Base-by-base conservation (phyloP, 2,888 invertebrate species). In the Caenorhabditis sulstoni region DNA sequence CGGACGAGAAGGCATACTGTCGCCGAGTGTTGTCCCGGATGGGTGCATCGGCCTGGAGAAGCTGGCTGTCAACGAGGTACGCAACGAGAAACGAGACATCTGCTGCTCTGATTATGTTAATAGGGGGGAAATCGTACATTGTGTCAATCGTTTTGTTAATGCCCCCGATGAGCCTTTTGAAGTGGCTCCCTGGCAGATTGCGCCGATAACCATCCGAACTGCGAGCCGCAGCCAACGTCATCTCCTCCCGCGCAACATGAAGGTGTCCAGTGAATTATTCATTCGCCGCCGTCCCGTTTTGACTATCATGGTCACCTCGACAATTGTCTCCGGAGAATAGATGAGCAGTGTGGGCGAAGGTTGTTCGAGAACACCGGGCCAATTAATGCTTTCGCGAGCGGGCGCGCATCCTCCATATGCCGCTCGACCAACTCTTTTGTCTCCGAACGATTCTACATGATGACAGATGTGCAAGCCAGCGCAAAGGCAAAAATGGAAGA, bases 21-120 rank as follows among this genome's bases (percentile, higher is more conserved):
- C 49, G 91, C 91, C 70, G 90, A 91, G 79, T 92, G 92, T 83
- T 92, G 92, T 87, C 90, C 91, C 35, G 92, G 92, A 8, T 92
- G 92, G 91, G 85, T 88, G 49, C 91, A 91, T 59, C 76, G 90
- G 50, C 86, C 88, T 14, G 91, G 90, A 4, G 88, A 90, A 64
- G 76, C 79, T 20, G 84, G 92, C 18, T 92, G 92, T 84, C 88
- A 90, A 76, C 89, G 91, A 87, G 87, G 92, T 92, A n/a, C n/a
- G n/a, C n/a, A n/a, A n/a, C n/a, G 35, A 11, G 41, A 11, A 86
- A 90, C 91, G 91, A 78, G 91, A 78, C 58, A 67, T 57, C 66
- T 57, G 57, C 47, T 29, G 7, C 11, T 45, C 44, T 64, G 70
- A 77, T 77, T 77, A 77, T 77, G 77, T 59, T 77, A 77, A 76